Evolutionary conservation across 2,888 invertebrate genomes (phyloP), one percentile per base, ranked within the genome.

Genomic region (Standfussiana lucernea): DNA sequence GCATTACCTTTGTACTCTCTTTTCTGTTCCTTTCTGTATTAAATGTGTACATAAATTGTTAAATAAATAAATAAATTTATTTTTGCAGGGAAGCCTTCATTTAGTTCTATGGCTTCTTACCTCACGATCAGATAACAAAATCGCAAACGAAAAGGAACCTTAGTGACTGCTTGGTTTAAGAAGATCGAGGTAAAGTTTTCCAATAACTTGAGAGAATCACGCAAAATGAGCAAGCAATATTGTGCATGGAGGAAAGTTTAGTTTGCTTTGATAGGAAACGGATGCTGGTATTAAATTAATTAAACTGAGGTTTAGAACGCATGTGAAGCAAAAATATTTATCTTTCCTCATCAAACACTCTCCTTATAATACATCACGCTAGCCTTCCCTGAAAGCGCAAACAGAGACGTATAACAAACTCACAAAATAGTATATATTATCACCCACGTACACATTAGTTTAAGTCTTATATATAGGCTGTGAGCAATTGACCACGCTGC

Each of bases 121-220:
- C 40, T 21, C 21, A 56, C 2, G 15, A 59, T 28, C 11, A 10
- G 28, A 35, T 45, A 68, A 21, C 21, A 65, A 69, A 35, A 61
- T 10, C 5, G 13, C 24, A 21, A 47, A 32, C 37, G 13, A 62
- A 72, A 62, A 24, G 28, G 10, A 40, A 53, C 45, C 13, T 28
- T 32, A 59, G 15, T 21, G 15, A n/a, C 45, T 24, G 18, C 18
- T 45, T 3, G 10, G n/a, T 35, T 45, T 7, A 7, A 66, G 35
- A 45, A 47, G 13, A 77, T 70, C 66, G 18, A 72, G 35, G n/a
- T 15, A 37, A 66, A 82, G 45, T 83, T 82, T 40, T 0, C 1
- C n/a, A 62, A 37, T 62, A 69, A 82, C 21, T 64, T 13, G 53
- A 21, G 47, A 42, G 62, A 61, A 47, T 69, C 32, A 37, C n/a